phyloP scores from a whole-genome alignment of 1,140 invertebrate genomes.

The Proctacanthus coquilletti region DNA sequence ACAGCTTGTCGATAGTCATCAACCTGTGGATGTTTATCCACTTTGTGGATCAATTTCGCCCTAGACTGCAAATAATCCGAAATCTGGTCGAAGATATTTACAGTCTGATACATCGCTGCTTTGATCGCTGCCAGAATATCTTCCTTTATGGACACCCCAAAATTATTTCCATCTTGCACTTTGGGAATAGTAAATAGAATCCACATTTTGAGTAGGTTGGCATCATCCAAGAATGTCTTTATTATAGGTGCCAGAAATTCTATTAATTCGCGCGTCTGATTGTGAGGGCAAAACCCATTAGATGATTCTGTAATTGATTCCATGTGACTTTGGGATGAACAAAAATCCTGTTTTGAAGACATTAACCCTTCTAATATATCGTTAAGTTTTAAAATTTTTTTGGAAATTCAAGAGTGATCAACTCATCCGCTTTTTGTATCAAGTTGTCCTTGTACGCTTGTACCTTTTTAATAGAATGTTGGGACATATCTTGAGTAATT shows the following conservation, averaged over 20 bases:
- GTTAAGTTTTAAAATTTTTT: constrained; percentile 79
- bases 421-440: constrained; percentile 66
- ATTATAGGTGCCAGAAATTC: constrained; percentile 86
- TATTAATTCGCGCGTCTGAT: constrained; percentile 69
- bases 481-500: too few species aligned
- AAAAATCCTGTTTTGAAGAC: constrained; percentile 58
- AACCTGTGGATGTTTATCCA: constrained; percentile 95
- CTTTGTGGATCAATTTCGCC: constrained; percentile 62
- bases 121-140: constrained; percentile 92
- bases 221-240: constrained; percentile 78
- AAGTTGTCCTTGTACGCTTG: constrained; percentile 70
- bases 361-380: constrained; percentile 61
- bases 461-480: too few species aligned
- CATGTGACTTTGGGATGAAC: constrained; percentile 43
- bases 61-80: constrained; percentile 70
- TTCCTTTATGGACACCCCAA: constrained; percentile 96
- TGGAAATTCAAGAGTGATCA: constrained; percentile 78
- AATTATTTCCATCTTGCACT: constrained; percentile 98
- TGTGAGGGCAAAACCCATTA: constrained; percentile 65
- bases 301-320: constrained; percentile 37
- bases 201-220: constrained; percentile 86
- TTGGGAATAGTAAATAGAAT: constrained; percentile 96
- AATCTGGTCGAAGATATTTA: constrained; percentile 94
- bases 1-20: constrained; percentile 90
- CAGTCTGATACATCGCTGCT: constrained; percentile 91